Conservation (phyloP, 2,888 invertebrate genomes). For the Artemia sinica region DNA sequence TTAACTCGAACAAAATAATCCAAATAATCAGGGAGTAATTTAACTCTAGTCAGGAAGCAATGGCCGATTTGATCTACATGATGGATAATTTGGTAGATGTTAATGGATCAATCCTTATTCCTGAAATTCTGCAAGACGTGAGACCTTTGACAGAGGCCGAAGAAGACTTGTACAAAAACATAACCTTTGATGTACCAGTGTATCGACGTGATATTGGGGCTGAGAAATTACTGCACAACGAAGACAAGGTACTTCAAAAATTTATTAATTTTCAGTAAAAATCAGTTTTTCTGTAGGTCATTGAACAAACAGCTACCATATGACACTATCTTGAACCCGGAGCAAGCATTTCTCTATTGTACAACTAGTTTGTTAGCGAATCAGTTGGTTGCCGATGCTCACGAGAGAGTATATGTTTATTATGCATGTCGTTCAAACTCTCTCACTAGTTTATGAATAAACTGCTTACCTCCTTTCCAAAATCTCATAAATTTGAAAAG, state of each 20-base stretch:
- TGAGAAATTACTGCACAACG: conserved; percentile 48
- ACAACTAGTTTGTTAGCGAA: neutral
- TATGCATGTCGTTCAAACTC: no score
- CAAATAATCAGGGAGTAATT: no score
- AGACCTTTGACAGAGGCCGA: conserved; percentile 50
- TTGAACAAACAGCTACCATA: neutral
- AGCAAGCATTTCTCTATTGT: neutral
- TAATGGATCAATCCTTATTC: conserved; percentile 66
- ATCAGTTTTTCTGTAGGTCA: no score
- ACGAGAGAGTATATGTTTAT: neutral
- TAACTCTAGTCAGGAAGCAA: conserved; percentile 51
- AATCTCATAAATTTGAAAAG: no score
- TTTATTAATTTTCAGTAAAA: neutral
- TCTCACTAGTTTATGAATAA: no score
- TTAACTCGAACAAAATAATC: no score
- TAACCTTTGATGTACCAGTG: conserved; percentile 66
- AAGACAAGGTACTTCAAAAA: conserved; percentile 45
- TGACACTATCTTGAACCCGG: neutral
- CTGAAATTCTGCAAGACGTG: conserved; percentile 70
- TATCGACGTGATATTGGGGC: conserved; percentile 57
- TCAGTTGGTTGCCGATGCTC: neutral
- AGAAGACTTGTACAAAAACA: conserved; percentile 51
- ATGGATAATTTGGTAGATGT: conserved; percentile 66
- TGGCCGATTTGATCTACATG: conserved; percentile 74
- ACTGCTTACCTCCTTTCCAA: no score